These are phyloP conservation scores for Pardalotus punctatus DNA, from an alignment of 2,113 vertebrate species.

Conservation along the genomic window DNA sequence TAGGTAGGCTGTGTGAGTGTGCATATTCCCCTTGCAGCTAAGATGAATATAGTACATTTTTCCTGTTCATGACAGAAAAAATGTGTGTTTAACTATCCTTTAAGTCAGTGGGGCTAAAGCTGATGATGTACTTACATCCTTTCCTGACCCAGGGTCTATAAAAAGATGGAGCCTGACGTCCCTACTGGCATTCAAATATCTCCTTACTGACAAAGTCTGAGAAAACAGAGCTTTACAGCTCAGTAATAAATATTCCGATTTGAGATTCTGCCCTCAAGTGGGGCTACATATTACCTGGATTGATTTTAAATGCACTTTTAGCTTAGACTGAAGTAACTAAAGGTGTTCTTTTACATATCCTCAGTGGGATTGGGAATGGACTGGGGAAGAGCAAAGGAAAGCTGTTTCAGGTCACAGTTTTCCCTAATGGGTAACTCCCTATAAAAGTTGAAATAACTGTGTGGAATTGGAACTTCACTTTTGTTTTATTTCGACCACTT, in stretches of 20 bases:
- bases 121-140: not conserved
- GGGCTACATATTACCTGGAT: not conserved
- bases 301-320: slow-evolving; percentile 31
- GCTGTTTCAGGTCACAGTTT: not conserved
- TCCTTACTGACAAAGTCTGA: not conserved
- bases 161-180: not conserved
- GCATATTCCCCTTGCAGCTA: slow-evolving; percentile 4
- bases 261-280: slow-evolving; percentile 15
- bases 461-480: not conserved
- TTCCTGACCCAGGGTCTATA: not conserved
- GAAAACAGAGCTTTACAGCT: slow-evolving; percentile 10
- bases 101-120: not conserved
- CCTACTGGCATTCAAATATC: not conserved
- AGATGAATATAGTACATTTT: not conserved
- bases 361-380: not conserved
- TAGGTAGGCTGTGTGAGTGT: not conserved
- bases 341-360: not conserved
- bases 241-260: not conserved
- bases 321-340: not conserved
- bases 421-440: not conserved
- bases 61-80: slow-evolving; percentile 1
- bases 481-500: not conserved
- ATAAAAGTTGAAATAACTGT: not conserved
- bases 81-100: slow-evolving; percentile 1
- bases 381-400: not conserved